These are phyloP conservation scores for Hypocryptadius cinnamomeus DNA, from an alignment of 2,113 vertebrate genomes.

Conservation along the genomic window DNA sequence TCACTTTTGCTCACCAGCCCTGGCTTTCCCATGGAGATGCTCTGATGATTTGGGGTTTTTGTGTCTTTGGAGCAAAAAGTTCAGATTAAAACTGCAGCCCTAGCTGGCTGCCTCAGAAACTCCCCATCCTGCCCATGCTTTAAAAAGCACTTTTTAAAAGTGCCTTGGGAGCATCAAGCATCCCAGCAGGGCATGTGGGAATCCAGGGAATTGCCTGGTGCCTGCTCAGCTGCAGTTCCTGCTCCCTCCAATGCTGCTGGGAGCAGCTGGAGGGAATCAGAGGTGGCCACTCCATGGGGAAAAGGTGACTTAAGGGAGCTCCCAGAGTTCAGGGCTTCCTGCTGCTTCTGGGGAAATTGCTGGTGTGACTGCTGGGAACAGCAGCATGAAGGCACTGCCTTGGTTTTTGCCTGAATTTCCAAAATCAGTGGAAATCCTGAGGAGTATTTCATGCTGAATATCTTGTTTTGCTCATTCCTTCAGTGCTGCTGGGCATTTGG, in stretches of 20 bases:
- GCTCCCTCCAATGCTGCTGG: not conserved
- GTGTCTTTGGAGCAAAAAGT: not conserved
- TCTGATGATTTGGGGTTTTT: not conserved
- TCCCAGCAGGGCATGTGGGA: not conserved
- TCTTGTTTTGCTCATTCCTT: not conserved
- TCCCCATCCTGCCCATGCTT: not conserved
- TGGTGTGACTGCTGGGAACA: not conserved
- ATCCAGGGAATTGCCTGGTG: not conserved
- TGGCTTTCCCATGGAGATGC: not conserved
- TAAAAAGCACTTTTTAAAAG: not conserved
- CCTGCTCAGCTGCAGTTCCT: not conserved
- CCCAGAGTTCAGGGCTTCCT: not conserved
- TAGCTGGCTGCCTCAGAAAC: not conserved
- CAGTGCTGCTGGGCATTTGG: not conserved
- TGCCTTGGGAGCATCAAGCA: not conserved
- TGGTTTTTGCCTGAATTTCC: not conserved
- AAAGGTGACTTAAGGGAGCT: not conserved
- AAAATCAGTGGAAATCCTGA: not conserved
- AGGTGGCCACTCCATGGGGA: not conserved
- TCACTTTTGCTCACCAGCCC: not conserved
- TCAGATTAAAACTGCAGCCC: not conserved
- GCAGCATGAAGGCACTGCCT: rapidly evolving
- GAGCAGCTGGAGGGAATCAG: not conserved
- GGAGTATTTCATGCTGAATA: not conserved
- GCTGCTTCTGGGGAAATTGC: rapidly evolving